phyloP scores from a whole-genome alignment of 2,113 vertebrate species.

The Rhinopomastus cyanomelas region DNA sequence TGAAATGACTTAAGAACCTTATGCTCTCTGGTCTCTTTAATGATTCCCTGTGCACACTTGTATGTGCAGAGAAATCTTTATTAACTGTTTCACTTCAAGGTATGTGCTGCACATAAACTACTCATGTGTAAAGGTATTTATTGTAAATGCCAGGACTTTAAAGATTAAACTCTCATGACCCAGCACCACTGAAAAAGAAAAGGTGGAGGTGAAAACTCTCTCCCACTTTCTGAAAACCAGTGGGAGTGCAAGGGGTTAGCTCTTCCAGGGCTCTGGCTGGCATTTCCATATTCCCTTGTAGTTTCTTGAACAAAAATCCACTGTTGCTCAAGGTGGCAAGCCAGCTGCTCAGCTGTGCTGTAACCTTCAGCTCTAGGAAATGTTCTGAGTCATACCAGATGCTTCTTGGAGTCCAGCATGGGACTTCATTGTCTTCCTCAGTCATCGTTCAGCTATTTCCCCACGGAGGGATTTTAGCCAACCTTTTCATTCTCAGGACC shows the following conservation, averaged over 20 bases:
- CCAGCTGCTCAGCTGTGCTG: neutral
- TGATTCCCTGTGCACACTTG: neutral
- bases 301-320: neutral
- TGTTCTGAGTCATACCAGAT: conserved; percentile 50
- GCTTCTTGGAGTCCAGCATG: neutral
- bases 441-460: conserved; percentile 40
- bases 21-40: neutral
- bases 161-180: neutral
- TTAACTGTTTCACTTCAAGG: neutral
- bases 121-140: neutral
- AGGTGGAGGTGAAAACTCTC: neutral
- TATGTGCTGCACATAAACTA: neutral
- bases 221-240: neutral
- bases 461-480: neutral
- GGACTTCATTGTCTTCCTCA: conserved; percentile 49
- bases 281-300: neutral
- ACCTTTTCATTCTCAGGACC: conserved; percentile 15
- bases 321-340: neutral
- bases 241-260: neutral
- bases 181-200: neutral
- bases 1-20: neutral
- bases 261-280: neutral
- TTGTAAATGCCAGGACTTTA: neutral
- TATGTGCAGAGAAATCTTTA: neutral
- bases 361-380: conserved; percentile 47